Evolutionary conservation across 2,888 invertebrate genomes (phyloP).

Genomic region (Mythimna vitellina): DNA sequence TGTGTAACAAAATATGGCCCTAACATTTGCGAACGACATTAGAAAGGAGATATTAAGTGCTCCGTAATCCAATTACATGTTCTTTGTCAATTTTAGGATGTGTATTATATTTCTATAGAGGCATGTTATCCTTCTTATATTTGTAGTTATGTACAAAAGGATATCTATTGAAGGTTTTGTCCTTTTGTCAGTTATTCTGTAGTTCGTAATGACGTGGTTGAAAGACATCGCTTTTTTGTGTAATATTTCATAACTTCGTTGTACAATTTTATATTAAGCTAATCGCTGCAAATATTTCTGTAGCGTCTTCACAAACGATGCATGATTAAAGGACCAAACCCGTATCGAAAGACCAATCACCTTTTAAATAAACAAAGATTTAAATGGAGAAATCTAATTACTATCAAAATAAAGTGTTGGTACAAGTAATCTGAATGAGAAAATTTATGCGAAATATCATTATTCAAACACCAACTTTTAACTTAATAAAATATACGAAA

Average conservation of each 20-base stretch:
- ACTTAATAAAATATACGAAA: not conserved
- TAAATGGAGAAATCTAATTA: not conserved
- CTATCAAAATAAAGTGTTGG: no score
- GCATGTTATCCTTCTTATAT: slow-evolving; percentile 83
- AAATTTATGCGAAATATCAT: not conserved
- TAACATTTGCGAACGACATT: slow-evolving; percentile 73
- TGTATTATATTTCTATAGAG: slow-evolving; percentile 89
- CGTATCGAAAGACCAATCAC: not conserved
- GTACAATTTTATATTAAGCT: slow-evolving; percentile 41
- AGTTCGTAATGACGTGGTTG: slow-evolving; percentile 70
- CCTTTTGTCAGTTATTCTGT: slow-evolving; percentile 80
- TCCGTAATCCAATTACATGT: slow-evolving; percentile 89
- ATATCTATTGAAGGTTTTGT: slow-evolving; percentile 82
- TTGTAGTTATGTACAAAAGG: slow-evolving; percentile 83
- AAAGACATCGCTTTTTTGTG: slow-evolving; percentile 75
- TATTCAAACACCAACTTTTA: not conserved
- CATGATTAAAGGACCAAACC: not conserved
- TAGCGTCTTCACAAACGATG: not conserved
- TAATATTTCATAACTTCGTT: slow-evolving; percentile 39
- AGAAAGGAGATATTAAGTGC: slow-evolving; percentile 88
- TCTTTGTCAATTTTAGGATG: slow-evolving; percentile 89
- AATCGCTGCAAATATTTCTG: slow-evolving; percentile 8
- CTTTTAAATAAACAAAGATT: not conserved
- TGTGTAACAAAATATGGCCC: slow-evolving; percentile 60
- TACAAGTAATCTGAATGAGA: not conserved